phyloP scores from a whole-genome alignment of 2,113 vertebrate species.

The Silurus asotus region DNA sequence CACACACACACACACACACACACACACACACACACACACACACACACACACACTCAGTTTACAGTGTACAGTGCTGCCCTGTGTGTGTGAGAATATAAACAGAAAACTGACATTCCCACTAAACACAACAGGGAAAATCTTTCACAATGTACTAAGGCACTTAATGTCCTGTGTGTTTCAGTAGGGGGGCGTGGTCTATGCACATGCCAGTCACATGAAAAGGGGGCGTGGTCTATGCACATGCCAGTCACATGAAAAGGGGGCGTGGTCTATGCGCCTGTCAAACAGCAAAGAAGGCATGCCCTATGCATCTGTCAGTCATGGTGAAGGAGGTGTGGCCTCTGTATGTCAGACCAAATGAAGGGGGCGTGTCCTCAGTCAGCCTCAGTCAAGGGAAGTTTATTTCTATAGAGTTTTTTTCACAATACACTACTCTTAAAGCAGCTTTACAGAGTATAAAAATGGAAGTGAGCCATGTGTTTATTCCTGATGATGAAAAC shows the following conservation, averaged over 20 bases:
- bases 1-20: not conserved
- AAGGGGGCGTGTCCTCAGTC: not conserved
- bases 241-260: not conserved
- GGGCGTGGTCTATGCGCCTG: not conserved
- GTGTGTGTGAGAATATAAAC: not conserved
- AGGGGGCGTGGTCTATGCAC: not conserved
- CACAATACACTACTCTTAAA: too few relatives aligned
- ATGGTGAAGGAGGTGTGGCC: not conserved
- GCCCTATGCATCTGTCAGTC: not conserved
- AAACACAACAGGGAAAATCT: not conserved
- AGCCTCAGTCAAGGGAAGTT: not conserved
- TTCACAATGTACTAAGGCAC: too few relatives aligned
- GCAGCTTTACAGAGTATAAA: too few relatives aligned
- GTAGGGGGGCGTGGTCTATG: not conserved
- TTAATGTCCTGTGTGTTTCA: not conserved
- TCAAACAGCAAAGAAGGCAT: not conserved
- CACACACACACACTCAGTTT: not conserved
- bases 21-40: slow-evolving; percentile 1
- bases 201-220: too few relatives aligned
- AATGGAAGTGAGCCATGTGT: too few relatives aligned
- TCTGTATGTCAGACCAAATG: too few relatives aligned
- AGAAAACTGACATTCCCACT: not conserved
- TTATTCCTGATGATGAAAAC: too few relatives aligned
- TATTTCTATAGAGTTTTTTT: too few relatives aligned
- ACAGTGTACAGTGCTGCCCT: not conserved